Conservation (phyloP, 1,140 invertebrate genomes). For the Lysiphlebus fabarum region DNA sequence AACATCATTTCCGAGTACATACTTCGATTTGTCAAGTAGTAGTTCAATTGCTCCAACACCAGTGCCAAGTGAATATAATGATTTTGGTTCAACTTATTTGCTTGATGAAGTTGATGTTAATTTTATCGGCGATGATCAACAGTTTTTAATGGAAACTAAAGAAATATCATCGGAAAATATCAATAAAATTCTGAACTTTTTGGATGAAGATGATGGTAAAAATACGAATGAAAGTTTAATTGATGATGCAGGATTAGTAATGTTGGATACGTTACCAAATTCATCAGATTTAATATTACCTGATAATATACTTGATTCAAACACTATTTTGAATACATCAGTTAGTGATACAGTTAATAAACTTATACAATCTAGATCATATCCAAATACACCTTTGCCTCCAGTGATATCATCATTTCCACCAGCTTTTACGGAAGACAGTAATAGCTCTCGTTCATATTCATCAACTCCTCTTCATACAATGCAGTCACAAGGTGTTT, state of each 20-base stretch:
- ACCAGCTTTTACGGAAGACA: constrained; percentile 39
- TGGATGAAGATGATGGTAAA: constrained; percentile 42
- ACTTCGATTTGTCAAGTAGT: constrained; percentile 57
- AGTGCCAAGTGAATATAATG: constrained; percentile 67
- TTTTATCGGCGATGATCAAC: constrained; percentile 44
- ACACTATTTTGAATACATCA: constrained; percentile 31
- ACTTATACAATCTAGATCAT: constrained; percentile 49
- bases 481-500: constrained; percentile 36
- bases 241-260: constrained; percentile 31
- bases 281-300: constrained; percentile 32
- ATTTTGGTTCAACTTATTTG: constrained; percentile 58
- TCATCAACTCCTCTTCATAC: constrained; percentile 50
- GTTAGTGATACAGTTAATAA: constrained; percentile 32
- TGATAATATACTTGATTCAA: constrained; percentile 35
- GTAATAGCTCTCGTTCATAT: constrained; percentile 49
- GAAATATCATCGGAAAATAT: constrained; percentile 51
- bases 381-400: constrained; percentile 53
- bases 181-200: constrained; percentile 48
- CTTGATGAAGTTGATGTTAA: constrained; percentile 46
- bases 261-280: constrained; percentile 36
- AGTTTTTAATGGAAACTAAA: constrained; percentile 47
- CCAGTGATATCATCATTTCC: constrained; percentile 29
- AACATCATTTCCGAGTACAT: constrained; percentile 39
- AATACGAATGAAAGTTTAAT: constrained; percentile 36
- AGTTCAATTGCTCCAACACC: constrained; percentile 68